Evolutionary conservation across 2,113 vertebrate genomes (phyloP).

Genomic region (Collichthys lucidus): DNA sequence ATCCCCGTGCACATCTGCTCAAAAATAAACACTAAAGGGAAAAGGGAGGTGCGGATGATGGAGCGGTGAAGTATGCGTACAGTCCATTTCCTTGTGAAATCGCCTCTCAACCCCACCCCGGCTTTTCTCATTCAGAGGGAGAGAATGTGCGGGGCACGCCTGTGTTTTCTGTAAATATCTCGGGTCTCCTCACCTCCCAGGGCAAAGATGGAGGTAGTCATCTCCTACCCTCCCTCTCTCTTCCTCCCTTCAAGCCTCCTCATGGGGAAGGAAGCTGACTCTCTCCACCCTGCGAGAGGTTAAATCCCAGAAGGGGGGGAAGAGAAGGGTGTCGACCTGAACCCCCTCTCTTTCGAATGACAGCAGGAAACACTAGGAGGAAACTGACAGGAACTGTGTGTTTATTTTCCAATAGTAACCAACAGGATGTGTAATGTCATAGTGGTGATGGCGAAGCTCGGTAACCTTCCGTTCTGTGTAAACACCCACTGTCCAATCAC

Average conservation of each 20-base stretch:
- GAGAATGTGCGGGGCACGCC: conserved; percentile 35
- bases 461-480: background rate
- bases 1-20: conserved; percentile 17
- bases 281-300: conserved; percentile 55
- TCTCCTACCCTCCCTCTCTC: background rate
- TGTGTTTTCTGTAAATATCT: conserved; percentile 63
- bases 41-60: conserved; percentile 63
- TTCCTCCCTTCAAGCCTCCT: background rate
- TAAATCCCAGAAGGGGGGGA: conserved; percentile 35
- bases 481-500: background rate
- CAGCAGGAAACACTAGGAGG: conserved; percentile 68
- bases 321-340: conserved; percentile 46
- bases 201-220: conserved; percentile 8
- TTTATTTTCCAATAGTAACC: conserved; percentile 44
- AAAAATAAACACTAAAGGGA: conserved; percentile 52
- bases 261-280: conserved; percentile 61
- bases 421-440: conserved; percentile 62
- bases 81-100: conserved; percentile 54
- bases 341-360: conserved; percentile 26
- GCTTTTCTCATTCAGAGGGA: conserved; percentile 39
- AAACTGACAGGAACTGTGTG: conserved; percentile 51
- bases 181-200: conserved; percentile 25
- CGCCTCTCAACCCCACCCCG: conserved; percentile 26
- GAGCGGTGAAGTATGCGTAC: conserved; percentile 50
- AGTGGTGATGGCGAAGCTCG: background rate